These are phyloP conservation scores for Elephas maximus DNA, from an alignment of 2,113 vertebrate genomes.

Conservation along the genomic window DNA sequence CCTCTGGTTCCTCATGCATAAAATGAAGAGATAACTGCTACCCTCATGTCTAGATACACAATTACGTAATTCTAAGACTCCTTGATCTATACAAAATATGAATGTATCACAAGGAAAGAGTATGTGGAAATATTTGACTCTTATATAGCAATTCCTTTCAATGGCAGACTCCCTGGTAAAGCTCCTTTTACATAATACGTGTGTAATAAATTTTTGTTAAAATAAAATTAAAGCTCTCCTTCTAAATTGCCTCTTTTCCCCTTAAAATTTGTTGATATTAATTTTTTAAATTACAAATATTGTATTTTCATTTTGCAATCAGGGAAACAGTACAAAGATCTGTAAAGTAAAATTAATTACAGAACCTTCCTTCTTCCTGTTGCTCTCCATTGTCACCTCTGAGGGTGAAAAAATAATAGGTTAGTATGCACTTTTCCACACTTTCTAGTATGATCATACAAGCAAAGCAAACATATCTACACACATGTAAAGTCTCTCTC, in stretches of 20 bases:
- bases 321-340: neutral
- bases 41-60: neutral
- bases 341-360: neutral
- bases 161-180: neutral
- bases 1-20: neutral
- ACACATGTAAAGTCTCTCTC: neutral
- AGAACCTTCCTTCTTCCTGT: neutral
- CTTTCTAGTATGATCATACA: neutral
- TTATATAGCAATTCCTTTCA: neutral
- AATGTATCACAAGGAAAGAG: neutral
- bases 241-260: neutral
- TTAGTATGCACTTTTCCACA: neutral
- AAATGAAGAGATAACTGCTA: neutral
- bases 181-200: neutral
- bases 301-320: neutral
- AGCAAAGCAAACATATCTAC: neutral
- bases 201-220: neutral
- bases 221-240: conserved; percentile 4
- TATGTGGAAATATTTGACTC: neutral
- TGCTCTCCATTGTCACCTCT: neutral
- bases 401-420: neutral
- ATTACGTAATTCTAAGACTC: neutral
- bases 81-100: neutral
- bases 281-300: neutral
- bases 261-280: neutral